Conservation (phyloP, 2,888 invertebrate genomes). For the Liposcelis brunnea region DNA sequence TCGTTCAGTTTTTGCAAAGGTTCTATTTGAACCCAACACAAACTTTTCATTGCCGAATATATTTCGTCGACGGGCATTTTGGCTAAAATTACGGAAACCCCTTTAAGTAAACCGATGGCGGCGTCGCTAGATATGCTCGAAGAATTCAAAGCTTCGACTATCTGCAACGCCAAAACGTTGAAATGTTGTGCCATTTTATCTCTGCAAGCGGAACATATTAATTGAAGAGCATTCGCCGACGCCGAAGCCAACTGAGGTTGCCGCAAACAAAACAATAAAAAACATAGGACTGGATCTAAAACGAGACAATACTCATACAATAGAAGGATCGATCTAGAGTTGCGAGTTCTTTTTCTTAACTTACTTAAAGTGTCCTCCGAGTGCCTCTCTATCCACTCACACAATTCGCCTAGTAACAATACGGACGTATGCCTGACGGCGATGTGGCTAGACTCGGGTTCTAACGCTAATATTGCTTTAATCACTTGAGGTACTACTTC, state of each 20-base stretch:
- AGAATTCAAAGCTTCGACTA: constrained; percentile 53
- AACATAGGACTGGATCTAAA: constrained; percentile 61
- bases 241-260: constrained; percentile 57
- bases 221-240: constrained; percentile 70
- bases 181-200: constrained; percentile 61
- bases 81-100: constrained; percentile 43
- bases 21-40: constrained; percentile 57
- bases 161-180: constrained; percentile 32
- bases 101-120: constrained; percentile 55
- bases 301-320: too few relatives aligned
- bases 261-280: constrained; percentile 53
- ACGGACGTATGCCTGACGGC: constrained; percentile 82
- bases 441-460: constrained; percentile 58
- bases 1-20: constrained; percentile 30
- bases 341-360: neutral
- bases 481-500: constrained; percentile 87
- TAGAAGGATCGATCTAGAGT: constrained; percentile 7
- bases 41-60: constrained; percentile 51
- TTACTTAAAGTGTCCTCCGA: constrained; percentile 28
- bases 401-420: constrained; percentile 70
- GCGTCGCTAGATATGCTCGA: constrained; percentile 57
- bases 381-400: constrained; percentile 90
- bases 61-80: constrained; percentile 39
- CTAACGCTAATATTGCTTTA: constrained; percentile 67
- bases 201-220: constrained; percentile 67